Base-by-base conservation (phyloP, 2,888 invertebrate species). In the Cerceris rybyensis region DNA sequence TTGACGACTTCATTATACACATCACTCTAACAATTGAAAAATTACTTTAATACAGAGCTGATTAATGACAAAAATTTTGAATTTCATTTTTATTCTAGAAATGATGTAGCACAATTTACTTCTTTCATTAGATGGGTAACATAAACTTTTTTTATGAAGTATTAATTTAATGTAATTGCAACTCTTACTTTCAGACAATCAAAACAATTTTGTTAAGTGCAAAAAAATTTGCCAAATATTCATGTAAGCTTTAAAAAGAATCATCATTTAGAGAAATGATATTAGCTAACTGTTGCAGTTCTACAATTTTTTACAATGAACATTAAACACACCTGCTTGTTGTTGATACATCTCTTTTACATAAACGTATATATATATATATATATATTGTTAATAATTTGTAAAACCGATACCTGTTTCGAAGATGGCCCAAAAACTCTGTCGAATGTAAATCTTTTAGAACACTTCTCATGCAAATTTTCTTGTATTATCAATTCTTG, bases 1-100 rank as follows among this genome's bases (percentile, higher is more conserved):
- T 95, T 95, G 11, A 98, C 98, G 55, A 99, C 97, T 57, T 96
- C 94, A 83, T 96, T 95, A 92, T 99, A 99, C 9, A 99, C 95
- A 90, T 98, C 97, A 72, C 96, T 93, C 94, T 96, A 91, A 52
- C 86, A 79, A 77, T 82, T 83, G 58, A 61, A 63, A 46, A 11
- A 17, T 46, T 28, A 41, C 13, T 28, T 28, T 66, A 66, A 39
- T 4, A 28, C 28, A 28, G 4, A 28, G 28, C 17, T 4, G 0
- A 55, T 14, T 52, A 61, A 68, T 60, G 39, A 2, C 17, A 58
- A 39, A 55, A 61, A 14, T 72, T 52, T 52, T n/a, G 13, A 2
- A 7, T n/a, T 14, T 11, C 14, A 77, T 66, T 65, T 43, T 49
- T 59, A 67, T 55, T 2, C 52, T n/a, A 16, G 52, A 57, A 39